phyloP scores from a whole-genome alignment of 2,797 vertebrate species.

The Malacoraja senta region DNA sequence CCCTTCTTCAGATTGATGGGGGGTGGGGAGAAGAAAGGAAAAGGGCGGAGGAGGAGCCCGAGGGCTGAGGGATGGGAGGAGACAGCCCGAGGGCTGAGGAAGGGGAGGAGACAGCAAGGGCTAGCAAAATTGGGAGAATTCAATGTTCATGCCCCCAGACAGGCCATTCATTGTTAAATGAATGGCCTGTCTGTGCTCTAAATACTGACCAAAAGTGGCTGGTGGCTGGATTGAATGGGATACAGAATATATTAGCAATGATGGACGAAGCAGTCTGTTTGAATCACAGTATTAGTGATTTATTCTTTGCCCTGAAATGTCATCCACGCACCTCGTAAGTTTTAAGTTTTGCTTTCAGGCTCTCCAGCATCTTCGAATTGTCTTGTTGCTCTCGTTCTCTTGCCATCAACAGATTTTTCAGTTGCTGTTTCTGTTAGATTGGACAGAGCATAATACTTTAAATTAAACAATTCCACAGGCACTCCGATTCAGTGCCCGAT shows the following conservation, averaged over 20 bases:
- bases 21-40: no score
- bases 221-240: background rate
- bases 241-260: background rate
- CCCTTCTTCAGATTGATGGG: no score
- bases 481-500: background rate
- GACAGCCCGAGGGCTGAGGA: no score
- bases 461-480: background rate
- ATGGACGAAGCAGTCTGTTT: background rate
- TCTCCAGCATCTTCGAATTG: constrained; percentile 69
- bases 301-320: background rate
- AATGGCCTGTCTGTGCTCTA: background rate
- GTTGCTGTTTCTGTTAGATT: constrained; percentile 71
- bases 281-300: background rate
- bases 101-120: no score
- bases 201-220: background rate
- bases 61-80: no score
- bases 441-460: background rate
- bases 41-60: no score
- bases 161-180: no score
- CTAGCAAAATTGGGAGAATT: no score
- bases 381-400: constrained; percentile 82
- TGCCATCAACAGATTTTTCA: constrained; percentile 67
- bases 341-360: constrained; percentile 78
- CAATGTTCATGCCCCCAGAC: no score
- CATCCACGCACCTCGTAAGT: constrained; percentile 70